Evolutionary conservation across 2,113 vertebrate genomes (phyloP).

Genomic region (Daubentonia madagascariensis): DNA sequence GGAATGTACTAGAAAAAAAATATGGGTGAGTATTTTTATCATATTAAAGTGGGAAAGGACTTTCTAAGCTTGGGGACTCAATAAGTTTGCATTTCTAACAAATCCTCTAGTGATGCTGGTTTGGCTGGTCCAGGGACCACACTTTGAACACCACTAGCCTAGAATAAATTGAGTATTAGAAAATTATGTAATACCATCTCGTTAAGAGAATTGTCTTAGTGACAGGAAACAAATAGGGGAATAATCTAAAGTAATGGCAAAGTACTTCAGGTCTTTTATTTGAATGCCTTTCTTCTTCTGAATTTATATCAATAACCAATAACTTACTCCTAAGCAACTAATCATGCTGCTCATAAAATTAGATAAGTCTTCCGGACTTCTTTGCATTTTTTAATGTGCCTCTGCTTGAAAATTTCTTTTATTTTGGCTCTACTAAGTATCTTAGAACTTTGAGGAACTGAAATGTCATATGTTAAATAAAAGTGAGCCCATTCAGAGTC

Average conservation of each 20-base stretch:
- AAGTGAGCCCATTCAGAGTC: slow-evolving; percentile 58
- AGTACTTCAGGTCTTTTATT: neutral
- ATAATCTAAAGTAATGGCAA: neutral
- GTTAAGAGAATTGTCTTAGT: slow-evolving; percentile 4
- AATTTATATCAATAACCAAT: slow-evolving; percentile 8
- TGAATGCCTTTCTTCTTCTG: slow-evolving; percentile 39
- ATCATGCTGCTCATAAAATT: slow-evolving; percentile 54
- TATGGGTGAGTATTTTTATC: neutral
- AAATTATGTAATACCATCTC: neutral
- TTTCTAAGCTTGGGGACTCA: slow-evolving; percentile 2
- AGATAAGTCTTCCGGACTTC: slow-evolving; percentile 66
- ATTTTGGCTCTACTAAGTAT: slow-evolving; percentile 61
- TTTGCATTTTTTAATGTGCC: slow-evolving; percentile 64
- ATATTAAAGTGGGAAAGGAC: neutral
- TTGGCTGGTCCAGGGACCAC: slow-evolving; percentile 11
- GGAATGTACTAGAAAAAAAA: neutral
- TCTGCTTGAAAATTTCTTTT: slow-evolving; percentile 55
- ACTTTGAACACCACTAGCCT: neutral
- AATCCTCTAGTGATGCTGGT: neutral
- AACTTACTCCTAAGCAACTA: slow-evolving; percentile 69
- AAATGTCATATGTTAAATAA: slow-evolving; percentile 54
- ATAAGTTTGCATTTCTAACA: slow-evolving; percentile 45
- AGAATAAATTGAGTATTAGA: neutral
- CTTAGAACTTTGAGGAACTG: slow-evolving; percentile 54
- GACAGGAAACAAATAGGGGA: neutral